These are phyloP conservation scores for Illadopsis cleaveri DNA, from an alignment of 2,113 vertebrate species.

Conservation along the genomic window DNA sequence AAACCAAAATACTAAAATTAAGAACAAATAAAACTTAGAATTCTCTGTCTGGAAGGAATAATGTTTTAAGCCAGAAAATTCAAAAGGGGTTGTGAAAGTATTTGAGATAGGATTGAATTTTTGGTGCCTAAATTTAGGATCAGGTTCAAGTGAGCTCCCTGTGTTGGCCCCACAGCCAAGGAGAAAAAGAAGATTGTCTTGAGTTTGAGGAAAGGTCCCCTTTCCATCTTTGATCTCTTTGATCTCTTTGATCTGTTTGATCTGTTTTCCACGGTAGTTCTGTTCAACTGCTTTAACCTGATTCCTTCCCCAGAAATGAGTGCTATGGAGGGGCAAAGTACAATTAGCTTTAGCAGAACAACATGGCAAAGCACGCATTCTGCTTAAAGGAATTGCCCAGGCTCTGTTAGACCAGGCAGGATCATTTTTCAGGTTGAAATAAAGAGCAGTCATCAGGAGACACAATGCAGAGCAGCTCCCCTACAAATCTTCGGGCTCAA, in stretches of 20 bases:
- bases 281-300: not conserved
- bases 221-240: not conserved
- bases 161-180: not conserved
- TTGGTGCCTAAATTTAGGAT: not conserved
- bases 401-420: not conserved
- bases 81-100: not conserved
- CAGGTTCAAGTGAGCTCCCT: not conserved
- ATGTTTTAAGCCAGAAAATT: not conserved
- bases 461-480: not conserved
- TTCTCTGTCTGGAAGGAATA: not conserved
- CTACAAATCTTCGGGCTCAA: not conserved
- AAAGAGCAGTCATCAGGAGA: not conserved
- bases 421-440: not conserved
- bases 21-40: not conserved
- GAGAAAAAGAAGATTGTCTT: not conserved
- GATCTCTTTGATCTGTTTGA: accelerated
- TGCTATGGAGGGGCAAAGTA: not conserved
- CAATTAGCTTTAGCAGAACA: not conserved
- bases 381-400: not conserved
- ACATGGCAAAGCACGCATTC: not conserved
- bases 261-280: no score
- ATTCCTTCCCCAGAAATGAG: not conserved
- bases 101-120: not conserved
- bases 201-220: not conserved
- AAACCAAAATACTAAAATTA: not conserved